phyloP scores from a whole-genome alignment of 2,113 vertebrate genomes.

The Macrotus californicus region DNA sequence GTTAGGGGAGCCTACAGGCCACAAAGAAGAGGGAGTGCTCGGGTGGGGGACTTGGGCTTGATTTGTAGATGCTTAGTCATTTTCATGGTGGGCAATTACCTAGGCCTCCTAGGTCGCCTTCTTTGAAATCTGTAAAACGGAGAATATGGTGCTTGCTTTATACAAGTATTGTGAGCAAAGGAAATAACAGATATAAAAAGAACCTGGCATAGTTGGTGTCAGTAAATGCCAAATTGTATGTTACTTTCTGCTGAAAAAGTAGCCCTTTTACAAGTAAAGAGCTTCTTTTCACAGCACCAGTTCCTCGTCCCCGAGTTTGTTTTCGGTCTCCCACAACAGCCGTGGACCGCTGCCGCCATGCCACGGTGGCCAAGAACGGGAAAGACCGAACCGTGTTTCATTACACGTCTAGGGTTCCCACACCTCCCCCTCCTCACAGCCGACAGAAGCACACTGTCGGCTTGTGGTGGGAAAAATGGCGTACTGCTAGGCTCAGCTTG shows the following conservation, averaged over 20 bases:
- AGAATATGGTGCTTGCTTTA: not conserved
- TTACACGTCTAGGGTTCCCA: not conserved
- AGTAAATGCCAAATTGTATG: not conserved
- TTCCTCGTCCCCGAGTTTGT: not conserved
- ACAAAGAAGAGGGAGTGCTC: not conserved
- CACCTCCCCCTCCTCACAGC: not conserved
- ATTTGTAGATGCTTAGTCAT: not conserved
- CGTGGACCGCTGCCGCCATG: not conserved
- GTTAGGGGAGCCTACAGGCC: not conserved
- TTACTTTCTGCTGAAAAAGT: conserved; percentile 2
- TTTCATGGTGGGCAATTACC: not conserved
- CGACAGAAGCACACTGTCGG: not conserved
- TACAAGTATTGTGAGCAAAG: not conserved
- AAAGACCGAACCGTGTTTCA: not conserved
- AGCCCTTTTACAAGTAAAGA: not conserved
- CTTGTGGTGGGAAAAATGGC: not conserved
- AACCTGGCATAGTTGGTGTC: not conserved
- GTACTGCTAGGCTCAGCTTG: not conserved
- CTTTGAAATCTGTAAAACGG: not conserved
- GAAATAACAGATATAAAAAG: not conserved
- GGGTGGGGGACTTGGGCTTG: too few species aligned
- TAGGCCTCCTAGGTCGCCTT: not conserved
- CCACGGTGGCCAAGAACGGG: not conserved
- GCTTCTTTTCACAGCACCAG: not conserved
- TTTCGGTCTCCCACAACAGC: not conserved